Conservation (phyloP, 2,888 invertebrate species). For the Callyntrura guangdongensis region DNA sequence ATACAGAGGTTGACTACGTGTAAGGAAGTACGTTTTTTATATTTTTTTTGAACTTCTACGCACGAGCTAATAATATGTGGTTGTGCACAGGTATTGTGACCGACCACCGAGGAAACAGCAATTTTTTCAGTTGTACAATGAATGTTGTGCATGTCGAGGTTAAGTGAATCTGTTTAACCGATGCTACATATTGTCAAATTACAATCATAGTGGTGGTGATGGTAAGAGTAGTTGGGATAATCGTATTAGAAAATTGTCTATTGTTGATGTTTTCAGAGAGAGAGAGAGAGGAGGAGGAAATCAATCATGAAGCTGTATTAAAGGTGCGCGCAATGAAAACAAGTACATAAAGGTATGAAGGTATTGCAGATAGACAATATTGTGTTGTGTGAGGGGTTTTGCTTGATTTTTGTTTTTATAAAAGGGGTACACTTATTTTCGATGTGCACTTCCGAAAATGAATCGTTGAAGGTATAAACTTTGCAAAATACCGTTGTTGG, state of each 20-base stretch:
- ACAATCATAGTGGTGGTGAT: neutral
- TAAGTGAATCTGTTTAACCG: conserved; percentile 47
- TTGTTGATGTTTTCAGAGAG: conserved; percentile 18
- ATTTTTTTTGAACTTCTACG: conserved; percentile 45
- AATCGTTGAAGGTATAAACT: conserved; percentile 18
- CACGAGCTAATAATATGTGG: conserved; percentile 57
- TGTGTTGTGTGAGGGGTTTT: too few species aligned
- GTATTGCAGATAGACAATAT: neutral
- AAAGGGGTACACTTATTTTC: neutral
- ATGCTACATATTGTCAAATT: neutral
- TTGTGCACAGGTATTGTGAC: neutral
- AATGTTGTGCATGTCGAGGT: conserved; percentile 53
- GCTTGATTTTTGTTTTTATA: neutral
- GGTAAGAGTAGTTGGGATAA: neutral
- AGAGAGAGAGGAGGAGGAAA: conserved; percentile 19
- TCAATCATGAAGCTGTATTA: neutral
- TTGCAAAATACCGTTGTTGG: conserved; percentile 39
- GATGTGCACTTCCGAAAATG: conserved; percentile 21
- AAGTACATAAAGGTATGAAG: neutral
- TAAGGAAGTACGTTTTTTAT: conserved; percentile 25
- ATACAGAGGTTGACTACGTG: conserved; percentile 62
- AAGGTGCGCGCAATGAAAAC: neutral
- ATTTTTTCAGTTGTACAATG: neutral
- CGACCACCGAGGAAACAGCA: conserved; percentile 39
- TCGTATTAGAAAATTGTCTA: conserved; percentile 37